These are phyloP conservation scores for Thunnus thynnus DNA, from an alignment of 2,113 vertebrate species.

Conservation along the genomic window DNA sequence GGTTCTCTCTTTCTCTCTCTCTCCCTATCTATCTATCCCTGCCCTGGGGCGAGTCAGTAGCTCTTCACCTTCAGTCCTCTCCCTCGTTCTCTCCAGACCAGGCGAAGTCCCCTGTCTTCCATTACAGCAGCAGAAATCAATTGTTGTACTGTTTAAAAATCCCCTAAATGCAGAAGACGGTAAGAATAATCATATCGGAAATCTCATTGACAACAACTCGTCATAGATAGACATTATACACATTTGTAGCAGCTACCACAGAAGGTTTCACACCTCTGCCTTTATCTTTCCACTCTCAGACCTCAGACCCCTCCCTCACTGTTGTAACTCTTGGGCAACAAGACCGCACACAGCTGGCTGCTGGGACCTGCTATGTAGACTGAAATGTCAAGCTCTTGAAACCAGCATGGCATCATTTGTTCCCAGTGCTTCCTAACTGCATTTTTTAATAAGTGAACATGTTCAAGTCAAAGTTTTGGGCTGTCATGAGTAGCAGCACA, in stretches of 20 bases:
- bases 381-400: slow-evolving; percentile 68
- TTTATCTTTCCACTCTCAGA: background rate
- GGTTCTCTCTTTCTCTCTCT: slow-evolving; percentile 51
- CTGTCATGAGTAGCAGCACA: slow-evolving; percentile 1
- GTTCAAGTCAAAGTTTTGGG: slow-evolving; percentile 13
- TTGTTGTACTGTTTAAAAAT: background rate
- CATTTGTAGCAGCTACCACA: background rate
- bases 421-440: slow-evolving; percentile 13
- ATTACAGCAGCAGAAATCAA: background rate
- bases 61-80: slow-evolving; percentile 51
- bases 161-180: background rate
- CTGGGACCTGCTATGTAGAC: slow-evolving; percentile 36
- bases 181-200: background rate
- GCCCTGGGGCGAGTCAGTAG: slow-evolving; percentile 72
- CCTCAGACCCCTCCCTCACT: background rate
- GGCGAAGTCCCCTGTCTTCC: slow-evolving; percentile 11
- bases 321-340: slow-evolving; percentile 21
- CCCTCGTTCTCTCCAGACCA: slow-evolving; percentile 37
- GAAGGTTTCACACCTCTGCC: slow-evolving; percentile 15
- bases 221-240: background rate
- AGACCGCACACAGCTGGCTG: slow-evolving; percentile 19
- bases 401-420: slow-evolving; percentile 49
- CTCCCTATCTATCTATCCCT: slow-evolving; percentile 46
- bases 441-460: slow-evolving; percentile 26
- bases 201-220: background rate